These are phyloP conservation scores for Chunga burmeisteri DNA, from an alignment of 2,113 vertebrate species.

Conservation along the genomic window DNA sequence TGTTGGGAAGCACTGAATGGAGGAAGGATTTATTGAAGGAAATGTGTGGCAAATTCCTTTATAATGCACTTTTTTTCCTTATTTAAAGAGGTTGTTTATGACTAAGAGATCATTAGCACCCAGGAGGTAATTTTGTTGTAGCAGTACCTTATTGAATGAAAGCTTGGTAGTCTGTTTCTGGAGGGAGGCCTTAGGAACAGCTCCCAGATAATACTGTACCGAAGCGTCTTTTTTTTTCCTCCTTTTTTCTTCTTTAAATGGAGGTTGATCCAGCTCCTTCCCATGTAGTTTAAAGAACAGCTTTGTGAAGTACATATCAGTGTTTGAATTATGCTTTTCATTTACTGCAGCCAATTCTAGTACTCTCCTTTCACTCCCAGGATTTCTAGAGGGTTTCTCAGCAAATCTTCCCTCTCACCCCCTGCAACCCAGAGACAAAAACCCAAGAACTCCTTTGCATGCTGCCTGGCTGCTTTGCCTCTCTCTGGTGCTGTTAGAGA, in stretches of 20 bases:
- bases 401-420: not conserved
- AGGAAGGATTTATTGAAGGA: slow-evolving; percentile 26
- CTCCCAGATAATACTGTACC: not conserved
- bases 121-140: slow-evolving; percentile 23
- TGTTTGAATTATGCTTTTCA: slow-evolving; percentile 25
- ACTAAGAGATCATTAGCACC: not conserved
- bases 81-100: slow-evolving; percentile 34
- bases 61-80: not conserved
- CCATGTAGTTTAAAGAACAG: not conserved
- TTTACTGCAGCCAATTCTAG: not conserved
- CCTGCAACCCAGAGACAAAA: not conserved
- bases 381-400: slow-evolving; percentile 1
- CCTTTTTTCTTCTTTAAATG: not conserved
- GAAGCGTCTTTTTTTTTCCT: not conserved
- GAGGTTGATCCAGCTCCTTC: not conserved
- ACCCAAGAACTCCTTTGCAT: not conserved
- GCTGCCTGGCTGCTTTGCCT: not conserved
- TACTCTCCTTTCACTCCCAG: not conserved
- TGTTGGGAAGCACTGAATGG: slow-evolving; percentile 21
- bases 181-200: not conserved
- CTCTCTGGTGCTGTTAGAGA: not conserved
- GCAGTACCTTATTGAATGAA: slow-evolving; percentile 15
- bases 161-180: slow-evolving; percentile 15
- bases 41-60: slow-evolving; percentile 13
- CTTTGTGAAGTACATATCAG: not conserved